Percentiles rank a stretch among this genome's conserved stretches.
phyloP scores from a whole-genome alignment of 2,797 vertebrate genomes.

The Tragopan temminckii region DNA sequence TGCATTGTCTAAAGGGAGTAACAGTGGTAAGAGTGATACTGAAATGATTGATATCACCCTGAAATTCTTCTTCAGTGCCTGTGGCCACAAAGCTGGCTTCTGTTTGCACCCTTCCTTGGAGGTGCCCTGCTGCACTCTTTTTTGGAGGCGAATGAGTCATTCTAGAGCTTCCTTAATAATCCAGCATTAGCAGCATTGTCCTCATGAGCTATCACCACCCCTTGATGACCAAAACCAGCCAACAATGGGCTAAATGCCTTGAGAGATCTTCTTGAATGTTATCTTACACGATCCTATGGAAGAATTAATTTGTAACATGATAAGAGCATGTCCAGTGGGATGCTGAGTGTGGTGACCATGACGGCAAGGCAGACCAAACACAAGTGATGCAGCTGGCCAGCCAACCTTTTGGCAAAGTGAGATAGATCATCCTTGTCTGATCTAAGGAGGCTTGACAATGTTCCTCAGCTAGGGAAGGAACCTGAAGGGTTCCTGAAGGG shows the following conservation, averaged over 20 bases:
- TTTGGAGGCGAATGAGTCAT: not conserved
- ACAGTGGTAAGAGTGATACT: not conserved
- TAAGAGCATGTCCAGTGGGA: not conserved
- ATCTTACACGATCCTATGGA: not conserved
- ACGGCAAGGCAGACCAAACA: not conserved
- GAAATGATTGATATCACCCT: not conserved
- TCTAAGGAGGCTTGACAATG: not conserved
- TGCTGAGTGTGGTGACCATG: not conserved
- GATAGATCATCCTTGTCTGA: not conserved
- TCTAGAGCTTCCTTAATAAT: not conserved
- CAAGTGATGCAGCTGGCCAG: not conserved
- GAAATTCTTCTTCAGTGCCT: not conserved
- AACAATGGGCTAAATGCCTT: not conserved
- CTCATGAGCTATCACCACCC: not conserved
- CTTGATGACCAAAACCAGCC: not conserved
- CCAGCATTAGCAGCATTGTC: not conserved
- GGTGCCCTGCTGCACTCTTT: not conserved
- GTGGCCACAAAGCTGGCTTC: not conserved
- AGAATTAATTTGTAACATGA: not conserved
- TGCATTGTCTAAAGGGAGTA: accelerated
- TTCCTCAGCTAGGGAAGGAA: not conserved
- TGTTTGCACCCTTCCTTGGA: not conserved
- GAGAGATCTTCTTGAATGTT: not conserved
- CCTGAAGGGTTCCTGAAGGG: too few relatives aligned
- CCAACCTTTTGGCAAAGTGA: not conserved